Evolutionary conservation across 2,113 vertebrate genomes (phyloP).

Genomic region (Psittacus erithacus): DNA sequence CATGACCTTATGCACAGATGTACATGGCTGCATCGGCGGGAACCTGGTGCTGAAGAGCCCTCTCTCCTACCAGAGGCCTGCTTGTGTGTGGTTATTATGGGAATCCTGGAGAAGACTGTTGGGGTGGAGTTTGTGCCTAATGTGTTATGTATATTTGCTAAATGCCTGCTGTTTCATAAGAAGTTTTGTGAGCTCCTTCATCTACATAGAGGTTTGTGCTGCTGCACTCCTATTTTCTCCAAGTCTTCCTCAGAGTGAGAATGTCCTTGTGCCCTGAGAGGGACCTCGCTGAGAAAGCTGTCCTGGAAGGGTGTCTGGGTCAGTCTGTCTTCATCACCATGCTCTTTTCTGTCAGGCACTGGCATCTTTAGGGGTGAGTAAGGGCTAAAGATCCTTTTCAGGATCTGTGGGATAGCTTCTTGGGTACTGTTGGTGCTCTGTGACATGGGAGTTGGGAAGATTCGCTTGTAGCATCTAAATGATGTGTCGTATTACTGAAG

Average conservation of each 20-base stretch:
- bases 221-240: neutral
- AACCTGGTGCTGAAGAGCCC: neutral
- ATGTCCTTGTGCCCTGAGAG: neutral
- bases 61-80: neutral
- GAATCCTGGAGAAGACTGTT: neutral
- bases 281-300: neutral
- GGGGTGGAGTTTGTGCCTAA: neutral
- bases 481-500: neutral
- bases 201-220: neutral
- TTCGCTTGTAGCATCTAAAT: neutral
- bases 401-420: neutral
- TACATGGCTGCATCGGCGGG: fast-evolving
- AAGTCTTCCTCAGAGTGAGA: neutral
- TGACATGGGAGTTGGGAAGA: neutral
- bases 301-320: neutral
- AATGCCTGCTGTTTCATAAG: neutral
- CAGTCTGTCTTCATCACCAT: neutral
- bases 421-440: neutral
- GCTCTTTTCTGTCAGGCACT: too few species aligned
- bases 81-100: neutral
- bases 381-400: neutral
- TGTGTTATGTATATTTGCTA: neutral
- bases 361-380: neutral
- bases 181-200: neutral
- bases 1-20: neutral